Conservation (phyloP, 2,113 vertebrate species). For the Hemiscyllium ocellatum region DNA sequence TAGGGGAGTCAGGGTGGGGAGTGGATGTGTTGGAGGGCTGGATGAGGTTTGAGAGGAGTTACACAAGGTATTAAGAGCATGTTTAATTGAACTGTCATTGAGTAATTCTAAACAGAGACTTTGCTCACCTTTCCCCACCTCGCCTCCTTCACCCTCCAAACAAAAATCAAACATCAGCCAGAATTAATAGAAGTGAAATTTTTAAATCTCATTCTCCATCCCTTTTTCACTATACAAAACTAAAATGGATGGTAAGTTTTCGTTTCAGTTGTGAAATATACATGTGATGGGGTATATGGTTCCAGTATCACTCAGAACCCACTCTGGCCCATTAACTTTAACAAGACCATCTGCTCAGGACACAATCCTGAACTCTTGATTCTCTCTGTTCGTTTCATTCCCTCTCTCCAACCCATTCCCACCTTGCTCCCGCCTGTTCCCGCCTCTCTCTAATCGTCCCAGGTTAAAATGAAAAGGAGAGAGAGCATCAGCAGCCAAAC, state of each 20-base stretch:
- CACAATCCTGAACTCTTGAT: neutral
- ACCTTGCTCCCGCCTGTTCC: too few relatives aligned
- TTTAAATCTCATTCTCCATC: neutral
- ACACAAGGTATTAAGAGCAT: neutral
- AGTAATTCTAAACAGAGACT: too few relatives aligned
- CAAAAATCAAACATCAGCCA: neutral
- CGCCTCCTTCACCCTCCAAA: neutral
- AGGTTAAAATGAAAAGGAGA: neutral
- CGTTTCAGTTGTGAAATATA: neutral
- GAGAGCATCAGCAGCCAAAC: neutral
- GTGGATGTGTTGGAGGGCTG: neutral
- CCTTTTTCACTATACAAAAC: neutral
- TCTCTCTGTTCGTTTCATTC: neutral
- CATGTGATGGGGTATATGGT: neutral
- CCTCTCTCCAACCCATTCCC: too few relatives aligned
- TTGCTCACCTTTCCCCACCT: too few relatives aligned
- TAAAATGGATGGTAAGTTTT: neutral
- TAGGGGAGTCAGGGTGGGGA: too few relatives aligned
- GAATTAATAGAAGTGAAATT: neutral
- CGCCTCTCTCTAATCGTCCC: neutral
- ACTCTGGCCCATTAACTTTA: neutral
- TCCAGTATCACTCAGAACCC: neutral
- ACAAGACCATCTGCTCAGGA: neutral
- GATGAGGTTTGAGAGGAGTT: neutral
- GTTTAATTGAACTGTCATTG: neutral